These are phyloP conservation scores for Spodoptera picta DNA, from an alignment of 2,888 invertebrate genomes.

Conservation along the genomic window DNA sequence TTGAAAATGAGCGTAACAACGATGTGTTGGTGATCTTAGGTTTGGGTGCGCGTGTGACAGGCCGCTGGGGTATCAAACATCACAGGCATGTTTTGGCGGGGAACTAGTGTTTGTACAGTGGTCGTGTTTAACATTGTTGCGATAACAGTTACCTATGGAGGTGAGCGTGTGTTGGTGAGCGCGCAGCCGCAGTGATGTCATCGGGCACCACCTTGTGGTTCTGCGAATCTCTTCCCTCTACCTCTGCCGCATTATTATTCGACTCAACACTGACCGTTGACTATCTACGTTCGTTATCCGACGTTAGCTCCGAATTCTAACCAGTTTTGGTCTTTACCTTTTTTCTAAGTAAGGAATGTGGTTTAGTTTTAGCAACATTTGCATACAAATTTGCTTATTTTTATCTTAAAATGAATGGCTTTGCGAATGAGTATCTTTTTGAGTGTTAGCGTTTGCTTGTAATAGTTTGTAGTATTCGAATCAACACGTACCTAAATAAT, in stretches of 20 bases:
- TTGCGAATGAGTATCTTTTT: slow-evolving; percentile 12
- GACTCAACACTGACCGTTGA: slow-evolving; percentile 68
- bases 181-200: slow-evolving; percentile 78
- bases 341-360: slow-evolving; percentile 62
- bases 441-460: too few relatives aligned
- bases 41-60: slow-evolving; percentile 62
- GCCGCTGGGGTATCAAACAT: slow-evolving; percentile 38
- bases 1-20: slow-evolving; percentile 79
- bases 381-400: slow-evolving; percentile 41
- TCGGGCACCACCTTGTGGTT: slow-evolving; percentile 77
- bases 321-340: slow-evolving; percentile 75
- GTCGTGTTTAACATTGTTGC: slow-evolving; percentile 51
- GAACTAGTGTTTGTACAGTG: slow-evolving; percentile 39
- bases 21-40: slow-evolving; percentile 55
- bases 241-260: slow-evolving; percentile 80
- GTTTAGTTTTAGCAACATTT: slow-evolving; percentile 50
- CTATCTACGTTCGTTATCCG: slow-evolving; percentile 72
- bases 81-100: slow-evolving; percentile 41
- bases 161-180: slow-evolving; percentile 73
- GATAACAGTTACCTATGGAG: slow-evolving; percentile 67
- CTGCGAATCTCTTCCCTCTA: slow-evolving; percentile 80
- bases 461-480: too few relatives aligned
- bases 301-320: slow-evolving; percentile 72
- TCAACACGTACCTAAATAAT: too few relatives aligned
- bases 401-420: slow-evolving; percentile 7